Evolutionary conservation across 2,797 vertebrate species (phyloP).

Genomic region (Microhierax caerulescens): DNA sequence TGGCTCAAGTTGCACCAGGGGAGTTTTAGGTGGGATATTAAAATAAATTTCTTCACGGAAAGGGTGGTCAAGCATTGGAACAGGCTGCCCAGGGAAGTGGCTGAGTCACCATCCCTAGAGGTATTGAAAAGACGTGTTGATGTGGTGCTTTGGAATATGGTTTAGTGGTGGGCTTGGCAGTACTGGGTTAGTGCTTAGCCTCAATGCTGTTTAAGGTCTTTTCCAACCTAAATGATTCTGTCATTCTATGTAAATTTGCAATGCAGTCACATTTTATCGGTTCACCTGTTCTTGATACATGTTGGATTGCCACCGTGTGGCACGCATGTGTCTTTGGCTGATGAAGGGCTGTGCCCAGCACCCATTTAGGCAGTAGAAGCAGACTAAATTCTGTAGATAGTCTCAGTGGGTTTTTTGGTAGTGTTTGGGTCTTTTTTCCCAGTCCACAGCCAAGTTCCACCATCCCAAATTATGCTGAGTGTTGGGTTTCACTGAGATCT

Average conservation of each 20-base stretch:
- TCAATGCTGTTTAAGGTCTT: not conserved
- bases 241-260: not conserved
- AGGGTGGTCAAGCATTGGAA: not conserved
- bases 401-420: not conserved
- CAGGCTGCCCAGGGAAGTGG: not conserved
- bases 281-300: no score
- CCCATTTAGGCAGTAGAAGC: not conserved
- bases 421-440: not conserved
- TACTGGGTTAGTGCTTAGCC: not conserved
- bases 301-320: no score
- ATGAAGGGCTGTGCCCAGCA: not conserved
- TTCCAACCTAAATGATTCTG: not conserved
- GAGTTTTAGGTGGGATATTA: not conserved
- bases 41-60: no score
- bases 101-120: not conserved
- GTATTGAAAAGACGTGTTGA: fast-evolving
- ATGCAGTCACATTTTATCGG: no score
- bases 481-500: not conserved
- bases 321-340: no score
- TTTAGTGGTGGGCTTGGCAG: not conserved
- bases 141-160: not conserved
- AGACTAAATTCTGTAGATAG: not conserved
- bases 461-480: not conserved
- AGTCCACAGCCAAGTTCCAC: not conserved
- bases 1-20: fast-evolving